Conservation (phyloP, 2,113 vertebrate species). For the Oryzias celebensis region DNA sequence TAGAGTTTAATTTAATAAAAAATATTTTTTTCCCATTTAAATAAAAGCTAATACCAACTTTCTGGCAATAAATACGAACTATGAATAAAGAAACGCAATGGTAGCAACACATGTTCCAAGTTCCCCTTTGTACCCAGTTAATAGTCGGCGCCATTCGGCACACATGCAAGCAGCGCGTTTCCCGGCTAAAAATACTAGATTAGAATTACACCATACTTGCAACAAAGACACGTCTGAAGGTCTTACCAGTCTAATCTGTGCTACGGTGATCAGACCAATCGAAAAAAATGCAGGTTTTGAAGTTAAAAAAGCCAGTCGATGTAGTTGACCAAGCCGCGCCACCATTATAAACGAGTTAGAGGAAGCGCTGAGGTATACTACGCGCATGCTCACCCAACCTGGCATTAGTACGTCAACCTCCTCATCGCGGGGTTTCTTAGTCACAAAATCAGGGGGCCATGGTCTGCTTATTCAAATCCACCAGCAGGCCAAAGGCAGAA, state of each 20-base stretch:
- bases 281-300: too few relatives aligned
- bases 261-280: conserved; percentile 20
- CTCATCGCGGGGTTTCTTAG: conserved; percentile 1
- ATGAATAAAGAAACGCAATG: neutral
- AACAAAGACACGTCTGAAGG: rapidly evolving
- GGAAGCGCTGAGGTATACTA: conserved; percentile 1
- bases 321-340: conserved; percentile 30
- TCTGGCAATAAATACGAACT: too few relatives aligned
- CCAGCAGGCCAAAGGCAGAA: too few relatives aligned
- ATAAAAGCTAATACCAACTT: too few relatives aligned
- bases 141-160: conserved; percentile 39
- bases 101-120: conserved; percentile 3
- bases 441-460: neutral
- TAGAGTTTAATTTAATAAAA: neutral
- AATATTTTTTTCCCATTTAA: too few relatives aligned
- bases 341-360: conserved; percentile 59
- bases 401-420: neutral
- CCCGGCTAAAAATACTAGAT: conserved; percentile 15
- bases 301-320: too few relatives aligned
- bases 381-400: conserved; percentile 64
- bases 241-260: conserved; percentile 76
- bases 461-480: neutral
- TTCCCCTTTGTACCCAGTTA: conserved; percentile 27
- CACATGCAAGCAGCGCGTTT: conserved; percentile 26
- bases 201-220: too few relatives aligned